A percentile compares a stretch with the other conserved stretches of the same genome.
These are phyloP conservation scores for Bombus turneri DNA, from an alignment of 1,140 invertebrate species.

Conservation along the genomic window DNA sequence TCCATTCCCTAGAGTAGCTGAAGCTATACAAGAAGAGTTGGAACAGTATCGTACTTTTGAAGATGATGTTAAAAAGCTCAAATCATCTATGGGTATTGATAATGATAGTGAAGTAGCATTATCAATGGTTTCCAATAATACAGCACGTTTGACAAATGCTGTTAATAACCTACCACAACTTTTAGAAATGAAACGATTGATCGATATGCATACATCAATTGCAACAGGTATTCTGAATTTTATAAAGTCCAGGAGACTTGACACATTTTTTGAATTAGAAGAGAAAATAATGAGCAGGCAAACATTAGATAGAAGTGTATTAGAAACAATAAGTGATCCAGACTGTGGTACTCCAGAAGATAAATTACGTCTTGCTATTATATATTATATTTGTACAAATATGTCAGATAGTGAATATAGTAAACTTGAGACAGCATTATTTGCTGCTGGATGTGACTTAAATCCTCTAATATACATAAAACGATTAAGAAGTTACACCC, in stretches of 20 bases:
- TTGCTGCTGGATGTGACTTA: conserved; percentile 92
- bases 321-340: conserved; percentile 93
- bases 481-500: conserved; percentile 94
- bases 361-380: conserved; percentile 97
- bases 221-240: conserved; percentile 96
- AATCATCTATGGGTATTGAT: conserved; percentile 94
- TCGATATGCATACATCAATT: conserved; percentile 99
- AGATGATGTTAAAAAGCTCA: conserved; percentile 97
- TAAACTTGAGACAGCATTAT: conserved; percentile 90
- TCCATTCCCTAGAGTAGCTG: conserved; percentile 98
- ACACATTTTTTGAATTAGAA: conserved; percentile 98
- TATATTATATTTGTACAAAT: conserved; percentile 94
- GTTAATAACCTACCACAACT: conserved; percentile 98
- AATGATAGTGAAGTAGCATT: conserved; percentile 89
- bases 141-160: conserved; percentile 95
- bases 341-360: conserved; percentile 95
- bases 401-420: conserved; percentile 93
- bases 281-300: conserved; percentile 97
- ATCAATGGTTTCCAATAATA: conserved; percentile 95
- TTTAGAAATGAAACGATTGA: conserved; percentile 97
- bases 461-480: conserved; percentile 93
- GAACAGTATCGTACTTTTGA: conserved; percentile 97
- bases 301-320: conserved; percentile 88
- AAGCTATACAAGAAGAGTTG: conserved; percentile 98
- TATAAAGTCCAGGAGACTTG: conserved; percentile 95